Conservation (phyloP, 2,888 invertebrate genomes). For the Scaptomyza parva region DNA sequence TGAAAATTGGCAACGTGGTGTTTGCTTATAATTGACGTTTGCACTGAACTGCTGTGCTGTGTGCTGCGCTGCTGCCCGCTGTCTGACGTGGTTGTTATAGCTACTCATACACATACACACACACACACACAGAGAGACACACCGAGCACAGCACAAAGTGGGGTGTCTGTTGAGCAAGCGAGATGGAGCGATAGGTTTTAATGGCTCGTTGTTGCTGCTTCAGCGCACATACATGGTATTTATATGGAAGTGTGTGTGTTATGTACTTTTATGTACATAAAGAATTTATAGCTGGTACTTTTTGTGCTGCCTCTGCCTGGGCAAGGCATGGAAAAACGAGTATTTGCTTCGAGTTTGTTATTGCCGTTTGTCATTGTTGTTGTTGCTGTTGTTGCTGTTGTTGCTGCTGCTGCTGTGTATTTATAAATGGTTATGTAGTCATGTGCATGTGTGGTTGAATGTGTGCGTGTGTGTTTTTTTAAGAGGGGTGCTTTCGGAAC, state of each 20-base stretch:
- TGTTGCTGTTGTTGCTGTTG: conserved; percentile 10
- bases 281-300: conserved; percentile 78
- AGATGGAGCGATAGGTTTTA: conserved; percentile 64
- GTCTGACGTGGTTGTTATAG: conserved; percentile 76
- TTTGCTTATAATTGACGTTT: conserved; percentile 80
- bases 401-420: conserved; percentile 54
- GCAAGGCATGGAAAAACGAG: conserved; percentile 74
- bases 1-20: conserved; percentile 69
- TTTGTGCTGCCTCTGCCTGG: conserved; percentile 60
- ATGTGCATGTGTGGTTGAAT: conserved; percentile 48
- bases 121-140: conserved; percentile 24
- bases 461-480: conserved; percentile 22
- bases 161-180: conserved; percentile 62
- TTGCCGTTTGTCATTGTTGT: conserved; percentile 62
- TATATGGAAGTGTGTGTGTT: conserved; percentile 36
- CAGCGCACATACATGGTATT: conserved; percentile 54
- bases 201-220: conserved; percentile 75
- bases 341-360: conserved; percentile 67
- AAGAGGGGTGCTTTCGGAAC: conserved; percentile 67
- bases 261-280: conserved; percentile 72
- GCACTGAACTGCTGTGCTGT: conserved; percentile 68
- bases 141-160: conserved; percentile 47
- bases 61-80: conserved; percentile 49
- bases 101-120: conserved; percentile 47
- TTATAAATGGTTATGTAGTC: conserved; percentile 78